A percentile compares a stretch with the other conserved stretches of the same genome.
Conservation (phyloP, 2,888 invertebrate species). For the Epistrophe eligans region DNA sequence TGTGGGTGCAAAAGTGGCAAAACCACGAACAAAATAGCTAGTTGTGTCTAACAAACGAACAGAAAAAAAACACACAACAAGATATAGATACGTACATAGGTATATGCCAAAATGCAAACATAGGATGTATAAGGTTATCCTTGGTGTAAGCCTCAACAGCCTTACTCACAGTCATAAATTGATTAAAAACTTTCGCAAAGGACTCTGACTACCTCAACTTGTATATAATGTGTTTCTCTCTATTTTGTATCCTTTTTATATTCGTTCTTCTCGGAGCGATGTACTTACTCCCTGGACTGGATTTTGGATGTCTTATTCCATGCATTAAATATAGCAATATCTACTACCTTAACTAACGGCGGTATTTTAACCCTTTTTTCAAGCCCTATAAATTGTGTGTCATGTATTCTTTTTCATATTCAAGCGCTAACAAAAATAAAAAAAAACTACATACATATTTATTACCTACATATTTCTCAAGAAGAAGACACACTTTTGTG, state of each 20-base stretch:
- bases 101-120: slow-evolving; percentile 50
- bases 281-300: slow-evolving; percentile 26
- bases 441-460: background rate
- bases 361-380: slow-evolving; percentile 61
- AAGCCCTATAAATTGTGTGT: slow-evolving; percentile 49
- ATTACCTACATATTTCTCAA: background rate
- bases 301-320: slow-evolving; percentile 50
- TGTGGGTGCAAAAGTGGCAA: slow-evolving; percentile 59
- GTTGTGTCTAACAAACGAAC: slow-evolving; percentile 35
- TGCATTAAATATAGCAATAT: slow-evolving; percentile 61
- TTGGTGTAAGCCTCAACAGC: slow-evolving; percentile 70
- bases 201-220: slow-evolving; percentile 40
- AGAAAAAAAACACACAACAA: slow-evolving; percentile 24
- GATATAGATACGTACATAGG: background rate
- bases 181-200: slow-evolving; percentile 71
- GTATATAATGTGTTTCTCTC: slow-evolving; percentile 14
- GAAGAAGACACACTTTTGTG: slow-evolving; percentile 53
- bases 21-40: slow-evolving; percentile 64
- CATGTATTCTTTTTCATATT: slow-evolving; percentile 60
- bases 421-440: slow-evolving; percentile 3
- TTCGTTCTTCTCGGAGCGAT: slow-evolving; percentile 36
- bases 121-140: slow-evolving; percentile 67
- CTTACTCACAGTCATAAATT: slow-evolving; percentile 69
- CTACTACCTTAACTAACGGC: slow-evolving; percentile 9
- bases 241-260: background rate